These are phyloP conservation scores for Apodemia zela DNA, from an alignment of 2,888 invertebrate species.

Conservation along the genomic window DNA sequence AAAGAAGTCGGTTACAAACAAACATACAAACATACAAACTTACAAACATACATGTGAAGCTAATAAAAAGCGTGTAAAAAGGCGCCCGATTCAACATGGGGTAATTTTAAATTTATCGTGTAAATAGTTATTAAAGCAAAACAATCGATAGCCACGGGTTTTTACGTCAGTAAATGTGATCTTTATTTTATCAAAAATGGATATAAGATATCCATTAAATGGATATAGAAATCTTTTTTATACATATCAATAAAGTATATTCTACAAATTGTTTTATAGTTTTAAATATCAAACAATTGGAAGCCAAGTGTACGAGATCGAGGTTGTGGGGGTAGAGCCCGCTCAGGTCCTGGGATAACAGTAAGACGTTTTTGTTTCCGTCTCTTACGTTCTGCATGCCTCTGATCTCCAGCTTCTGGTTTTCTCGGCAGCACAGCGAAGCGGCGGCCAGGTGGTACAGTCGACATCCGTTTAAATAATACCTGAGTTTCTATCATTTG, in stretches of 20 bases:
- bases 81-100: too few species aligned
- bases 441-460: conserved; percentile 57
- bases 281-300: conserved; percentile 61
- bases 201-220: too few species aligned
- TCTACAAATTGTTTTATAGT: conserved; percentile 15
- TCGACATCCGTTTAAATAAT: conserved; percentile 65
- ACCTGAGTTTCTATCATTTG: conserved; percentile 57
- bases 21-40: too few species aligned
- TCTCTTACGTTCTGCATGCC: conserved; percentile 48
- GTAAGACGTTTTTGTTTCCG: conserved; percentile 60
- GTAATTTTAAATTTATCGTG: too few species aligned
- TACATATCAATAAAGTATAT: conserved; percentile 24
- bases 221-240: too few species aligned
- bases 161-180: too few species aligned
- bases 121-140: too few species aligned
- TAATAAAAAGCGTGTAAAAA: too few species aligned
- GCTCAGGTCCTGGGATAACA: conserved; percentile 59
- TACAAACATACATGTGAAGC: too few species aligned
- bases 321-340: conserved; percentile 51
- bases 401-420: conserved; percentile 39
- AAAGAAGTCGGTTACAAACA: too few species aligned
- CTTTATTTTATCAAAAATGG: too few species aligned
- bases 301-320: conserved; percentile 52
- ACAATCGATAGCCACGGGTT: too few species aligned
- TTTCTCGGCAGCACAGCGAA: conserved; percentile 62